Percentiles rank a stretch among this genome's conserved stretches.
phyloP scores from a whole-genome alignment of 2,797 vertebrate genomes.

The Pseudopleuronectes americanus region DNA sequence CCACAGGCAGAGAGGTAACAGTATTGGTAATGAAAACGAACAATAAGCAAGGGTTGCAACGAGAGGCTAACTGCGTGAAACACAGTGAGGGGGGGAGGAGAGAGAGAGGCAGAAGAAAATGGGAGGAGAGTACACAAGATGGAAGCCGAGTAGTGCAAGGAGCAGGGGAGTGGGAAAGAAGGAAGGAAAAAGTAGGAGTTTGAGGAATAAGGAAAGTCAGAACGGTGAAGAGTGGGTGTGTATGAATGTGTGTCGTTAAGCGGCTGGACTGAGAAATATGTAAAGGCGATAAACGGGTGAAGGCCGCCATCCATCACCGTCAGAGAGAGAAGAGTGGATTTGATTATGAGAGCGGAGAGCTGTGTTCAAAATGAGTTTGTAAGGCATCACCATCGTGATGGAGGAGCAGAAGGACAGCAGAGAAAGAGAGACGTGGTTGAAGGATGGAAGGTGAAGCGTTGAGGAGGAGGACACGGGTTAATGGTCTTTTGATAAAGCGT shows the following conservation, averaged over 20 bases:
- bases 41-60: not conserved
- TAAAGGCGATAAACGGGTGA: constrained; percentile 77
- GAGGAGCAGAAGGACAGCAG: not conserved
- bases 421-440: constrained; percentile 3
- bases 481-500: not conserved
- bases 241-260: constrained; percentile 69
- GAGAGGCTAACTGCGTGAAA: constrained; percentile 21
- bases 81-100: constrained; percentile 20
- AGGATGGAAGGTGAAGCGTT: constrained; percentile 23
- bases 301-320: constrained; percentile 76
- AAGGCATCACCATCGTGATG: constrained; percentile 11
- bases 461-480: constrained; percentile 1
- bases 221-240: constrained; percentile 49
- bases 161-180: constrained; percentile 16
- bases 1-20: constrained; percentile 16
- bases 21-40: constrained; percentile 27
- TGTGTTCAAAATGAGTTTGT: constrained; percentile 53
- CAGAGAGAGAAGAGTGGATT: constrained; percentile 59
- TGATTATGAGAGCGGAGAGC: constrained; percentile 63
- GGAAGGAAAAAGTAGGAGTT: constrained; percentile 7
- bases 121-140: constrained; percentile 58
- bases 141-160: constrained; percentile 33
- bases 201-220: constrained; percentile 23
- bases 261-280: constrained; percentile 76
- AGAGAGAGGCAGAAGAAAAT: constrained; percentile 28